Percentiles rank a stretch among this genome's conserved stretches.
These are phyloP conservation scores for Xestia c-nigrum DNA, from an alignment of 2,888 invertebrate species.

Conservation along the genomic window DNA sequence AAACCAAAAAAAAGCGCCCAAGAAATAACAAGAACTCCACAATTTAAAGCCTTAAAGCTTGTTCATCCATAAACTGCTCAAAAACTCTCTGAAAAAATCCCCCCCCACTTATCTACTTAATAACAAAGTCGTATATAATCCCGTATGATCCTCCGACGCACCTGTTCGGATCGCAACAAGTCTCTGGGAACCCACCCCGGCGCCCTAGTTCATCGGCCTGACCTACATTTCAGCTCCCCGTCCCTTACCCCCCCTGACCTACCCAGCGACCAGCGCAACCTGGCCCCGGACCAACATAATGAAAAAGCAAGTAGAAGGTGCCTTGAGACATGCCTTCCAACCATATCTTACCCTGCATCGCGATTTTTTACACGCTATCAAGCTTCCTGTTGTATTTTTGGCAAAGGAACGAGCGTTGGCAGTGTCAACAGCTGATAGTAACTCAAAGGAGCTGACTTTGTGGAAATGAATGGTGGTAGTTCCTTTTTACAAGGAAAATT, in stretches of 20 bases:
- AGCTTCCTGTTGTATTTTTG: conserved; percentile 38
- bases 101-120: conserved; percentile 64
- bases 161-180: conserved; percentile 69
- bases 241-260: conserved; percentile 62
- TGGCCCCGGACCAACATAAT: conserved; percentile 63
- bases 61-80: conserved; percentile 48
- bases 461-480: conserved; percentile 2
- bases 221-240: conserved; percentile 69
- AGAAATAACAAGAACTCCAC: not conserved
- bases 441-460: conserved; percentile 32
- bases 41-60: conserved; percentile 32
- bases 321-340: conserved; percentile 56
- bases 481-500: conserved; percentile 12
- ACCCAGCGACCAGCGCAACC: conserved; percentile 45
- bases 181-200: conserved; percentile 64
- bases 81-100: conserved; percentile 59
- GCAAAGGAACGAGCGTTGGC: conserved; percentile 22
- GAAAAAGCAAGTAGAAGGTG: conserved; percentile 65
- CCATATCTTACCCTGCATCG: conserved; percentile 55
- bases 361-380: conserved; percentile 56
- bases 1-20: conserved; percentile 4
- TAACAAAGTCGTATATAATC: conserved; percentile 67
- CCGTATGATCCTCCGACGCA: conserved; percentile 67
- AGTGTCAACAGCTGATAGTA: conserved; percentile 36
- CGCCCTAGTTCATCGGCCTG: conserved; percentile 80